Base-by-base conservation (phyloP, 2,888 invertebrate species). In the Plutella xylostella region DNA sequence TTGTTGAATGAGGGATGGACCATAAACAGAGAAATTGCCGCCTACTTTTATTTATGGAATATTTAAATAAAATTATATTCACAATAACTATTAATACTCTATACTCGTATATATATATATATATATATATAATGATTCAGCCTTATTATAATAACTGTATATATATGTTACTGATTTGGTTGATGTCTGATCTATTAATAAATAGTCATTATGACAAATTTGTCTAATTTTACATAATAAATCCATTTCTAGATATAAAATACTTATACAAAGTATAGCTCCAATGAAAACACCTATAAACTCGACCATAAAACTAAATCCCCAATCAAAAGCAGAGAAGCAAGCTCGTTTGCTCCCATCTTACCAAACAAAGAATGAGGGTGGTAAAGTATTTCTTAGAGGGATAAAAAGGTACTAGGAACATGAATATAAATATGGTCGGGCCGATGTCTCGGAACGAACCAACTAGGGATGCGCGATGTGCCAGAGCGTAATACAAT, bases 221-320 rank as follows among this genome's bases (percentile, higher is more conserved):
- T n/a, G n/a, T n/a, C n/a, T n/a, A n/a, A n/a, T n/a, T n/a, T n/a
- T n/a, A n/a, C n/a, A 59, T 61, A 67, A 65, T 62, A 65, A 64
- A 49, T 53, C 46, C 46, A 25, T 35, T 30, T 39, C 12, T 19
- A 12, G 14, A 25, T 12, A 39, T 44, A 39, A 44, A 44, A 68
- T 69, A 65, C 62, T 58, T 54, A 58, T 61, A 65, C 62, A 64
- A 59, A 64, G 69, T 60, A 50, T 72, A 76, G 73, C 72, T 69
- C n/a, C 22, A 35, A 21, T 20, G 25, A 34, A 34, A 72, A 70
- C 71, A 72, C 71, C 75, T 70, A 76, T 80, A 80, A 80, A 82
- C 74, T 74, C 76, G 76, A 72, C 63, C 75, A 72, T 80, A 80
- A 82, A 79, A 80, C 68, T 75, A 80, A 79, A 80, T 77, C 80